These are phyloP conservation scores for Dasysyrphus albostriatus DNA, from an alignment of 2,888 invertebrate species.

Conservation along the genomic window DNA sequence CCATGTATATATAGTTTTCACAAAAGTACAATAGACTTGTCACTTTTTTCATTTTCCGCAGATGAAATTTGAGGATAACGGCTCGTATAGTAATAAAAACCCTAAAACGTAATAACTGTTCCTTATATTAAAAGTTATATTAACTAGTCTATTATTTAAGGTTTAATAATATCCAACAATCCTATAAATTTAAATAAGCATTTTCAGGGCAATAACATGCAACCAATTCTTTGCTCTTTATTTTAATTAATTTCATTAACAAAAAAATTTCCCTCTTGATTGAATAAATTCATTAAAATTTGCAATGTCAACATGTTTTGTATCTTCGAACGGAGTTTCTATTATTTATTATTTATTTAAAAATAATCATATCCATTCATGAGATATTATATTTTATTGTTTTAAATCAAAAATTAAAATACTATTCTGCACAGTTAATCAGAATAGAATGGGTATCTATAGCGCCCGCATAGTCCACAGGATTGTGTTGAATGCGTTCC, in stretches of 20 bases:
- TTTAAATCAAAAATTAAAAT: not conserved
- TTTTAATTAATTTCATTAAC: conserved; percentile 1
- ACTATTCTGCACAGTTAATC: not conserved
- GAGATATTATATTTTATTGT: not conserved
- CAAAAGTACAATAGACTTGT: no score
- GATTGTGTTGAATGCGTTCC: not conserved
- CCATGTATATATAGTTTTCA: no score
- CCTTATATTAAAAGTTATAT: no score
- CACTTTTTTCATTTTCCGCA: no score
- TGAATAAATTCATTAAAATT: not conserved
- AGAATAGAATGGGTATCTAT: not conserved
- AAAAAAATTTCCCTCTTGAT: not conserved
- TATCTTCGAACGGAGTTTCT: not conserved
- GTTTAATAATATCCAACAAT: no score
- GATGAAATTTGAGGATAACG: no score
- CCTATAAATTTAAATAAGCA: no score
- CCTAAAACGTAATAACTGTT: no score
- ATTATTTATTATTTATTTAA: not conserved
- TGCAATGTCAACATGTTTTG: not conserved
- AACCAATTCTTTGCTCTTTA: not conserved
- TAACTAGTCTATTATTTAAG: no score
- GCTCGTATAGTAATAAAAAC: no score
- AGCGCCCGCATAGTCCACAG: not conserved
- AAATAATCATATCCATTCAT: not conserved
- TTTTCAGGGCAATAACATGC: not conserved